Evolutionary conservation across 1,140 invertebrate species (phyloP).

Genomic region (Drepana arcuata): DNA sequence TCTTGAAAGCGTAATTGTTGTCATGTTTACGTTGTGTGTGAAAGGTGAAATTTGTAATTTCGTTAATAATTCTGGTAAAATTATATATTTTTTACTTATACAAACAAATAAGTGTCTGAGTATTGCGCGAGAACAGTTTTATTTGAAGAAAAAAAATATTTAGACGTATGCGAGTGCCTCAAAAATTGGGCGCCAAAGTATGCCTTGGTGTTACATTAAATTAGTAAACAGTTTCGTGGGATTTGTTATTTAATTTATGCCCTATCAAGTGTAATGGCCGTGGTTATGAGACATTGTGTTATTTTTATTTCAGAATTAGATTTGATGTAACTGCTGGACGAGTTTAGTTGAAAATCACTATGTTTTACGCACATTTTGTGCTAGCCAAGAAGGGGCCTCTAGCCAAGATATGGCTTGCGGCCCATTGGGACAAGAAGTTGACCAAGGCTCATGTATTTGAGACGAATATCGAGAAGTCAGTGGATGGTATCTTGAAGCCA

Average conservation of each 20-base stretch:
- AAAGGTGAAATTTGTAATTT: slow-evolving; percentile 54
- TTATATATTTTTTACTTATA: background rate
- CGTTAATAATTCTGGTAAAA: slow-evolving; percentile 33
- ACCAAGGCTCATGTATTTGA: slow-evolving; percentile 99
- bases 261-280: too few species aligned
- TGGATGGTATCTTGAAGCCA: slow-evolving; percentile 98
- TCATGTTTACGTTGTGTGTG: slow-evolving; percentile 71
- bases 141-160: too few species aligned
- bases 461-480: slow-evolving; percentile 99
- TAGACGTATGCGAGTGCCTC: too few species aligned
- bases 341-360: slow-evolving; percentile 70
- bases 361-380: slow-evolving; percentile 99
- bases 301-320: slow-evolving; percentile 47
- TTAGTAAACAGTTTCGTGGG: too few species aligned
- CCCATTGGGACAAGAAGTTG: slow-evolving; percentile 99
- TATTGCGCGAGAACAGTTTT: too few species aligned
- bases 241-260: too few species aligned
- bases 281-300: too few species aligned
- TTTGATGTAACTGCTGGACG: slow-evolving; percentile 50
- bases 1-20: slow-evolving; percentile 71
- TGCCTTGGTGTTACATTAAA: slow-evolving; percentile 35
- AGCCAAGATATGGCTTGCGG: slow-evolving; percentile 98
- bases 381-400: slow-evolving; percentile 98
- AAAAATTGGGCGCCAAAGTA: slow-evolving; percentile 69
- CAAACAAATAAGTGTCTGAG: too few species aligned